These are phyloP conservation scores for Anhinga anhinga DNA, from an alignment of 2,113 vertebrate genomes.

Conservation along the genomic window DNA sequence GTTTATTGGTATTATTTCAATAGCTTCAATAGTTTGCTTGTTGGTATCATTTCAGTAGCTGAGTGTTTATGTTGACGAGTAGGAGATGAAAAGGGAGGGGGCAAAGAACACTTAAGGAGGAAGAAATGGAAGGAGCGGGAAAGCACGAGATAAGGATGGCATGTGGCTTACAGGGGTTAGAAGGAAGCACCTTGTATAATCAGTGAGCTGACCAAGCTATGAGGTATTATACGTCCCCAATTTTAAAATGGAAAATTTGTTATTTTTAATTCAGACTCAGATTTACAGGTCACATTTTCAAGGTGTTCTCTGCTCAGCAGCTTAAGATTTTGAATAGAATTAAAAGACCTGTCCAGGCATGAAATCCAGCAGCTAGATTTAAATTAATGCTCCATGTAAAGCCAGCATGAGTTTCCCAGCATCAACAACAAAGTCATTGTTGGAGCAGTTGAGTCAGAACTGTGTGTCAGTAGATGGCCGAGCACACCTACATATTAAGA, in stretches of 20 bases:
- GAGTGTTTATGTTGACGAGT: background rate
- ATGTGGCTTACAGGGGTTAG: background rate
- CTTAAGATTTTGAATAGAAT: background rate
- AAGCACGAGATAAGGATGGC: background rate
- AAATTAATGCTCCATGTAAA: background rate
- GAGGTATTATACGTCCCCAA: fast-evolving
- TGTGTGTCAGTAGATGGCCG: background rate
- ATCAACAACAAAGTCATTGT: fast-evolving
- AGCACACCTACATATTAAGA: background rate
- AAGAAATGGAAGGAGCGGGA: background rate
- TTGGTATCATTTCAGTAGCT: no score
- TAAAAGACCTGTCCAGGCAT: background rate
- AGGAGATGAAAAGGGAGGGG: background rate
- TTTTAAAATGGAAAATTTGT: background rate
- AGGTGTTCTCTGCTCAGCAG: background rate
- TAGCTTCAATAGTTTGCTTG: no score
- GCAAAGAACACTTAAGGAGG: background rate
- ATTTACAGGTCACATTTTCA: background rate
- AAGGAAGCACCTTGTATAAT: background rate
- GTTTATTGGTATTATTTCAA: no score
- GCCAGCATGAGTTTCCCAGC: background rate
- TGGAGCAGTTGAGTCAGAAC: background rate
- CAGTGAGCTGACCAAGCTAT: background rate
- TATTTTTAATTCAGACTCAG: background rate
- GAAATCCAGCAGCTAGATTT: background rate